A percentile compares a stretch with the other conserved stretches of the same genome.
These are phyloP conservation scores for Tretioscincus oriximinensis DNA, from an alignment of 2,113 vertebrate genomes.

Conservation along the genomic window DNA sequence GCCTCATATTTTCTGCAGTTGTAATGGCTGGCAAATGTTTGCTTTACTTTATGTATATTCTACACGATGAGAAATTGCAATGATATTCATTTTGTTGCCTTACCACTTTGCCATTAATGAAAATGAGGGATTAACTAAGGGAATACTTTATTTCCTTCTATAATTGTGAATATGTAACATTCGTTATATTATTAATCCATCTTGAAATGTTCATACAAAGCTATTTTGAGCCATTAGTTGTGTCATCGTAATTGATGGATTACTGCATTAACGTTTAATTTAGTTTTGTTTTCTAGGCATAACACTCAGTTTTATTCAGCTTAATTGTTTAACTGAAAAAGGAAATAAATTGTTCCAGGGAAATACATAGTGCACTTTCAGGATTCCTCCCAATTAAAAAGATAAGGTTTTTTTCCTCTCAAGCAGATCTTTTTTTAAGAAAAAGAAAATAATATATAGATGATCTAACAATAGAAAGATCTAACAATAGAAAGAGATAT, in stretches of 20 bases:
- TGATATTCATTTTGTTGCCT: constrained; percentile 60
- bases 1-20: neutral
- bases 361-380: constrained; percentile 49
- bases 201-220: constrained; percentile 70
- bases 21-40: constrained; percentile 3
- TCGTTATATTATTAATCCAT: constrained; percentile 77
- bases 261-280: constrained; percentile 77
- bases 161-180: constrained; percentile 67
- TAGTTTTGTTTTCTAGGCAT: constrained; percentile 75
- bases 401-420: neutral
- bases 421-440: neutral
- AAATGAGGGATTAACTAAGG: constrained; percentile 69
- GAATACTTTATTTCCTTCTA: constrained; percentile 72
- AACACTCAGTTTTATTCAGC: constrained; percentile 67
- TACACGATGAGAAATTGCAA: neutral
- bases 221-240: constrained; percentile 70
- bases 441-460: too few species aligned
- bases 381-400: constrained; percentile 52
- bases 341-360: constrained; percentile 62
- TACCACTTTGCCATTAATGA: constrained; percentile 52
- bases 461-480: neutral
- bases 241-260: constrained; percentile 71
- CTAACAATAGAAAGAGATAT: neutral
- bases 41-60: neutral
- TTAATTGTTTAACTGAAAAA: constrained; percentile 74